phyloP scores from a whole-genome alignment of 1,140 invertebrate genomes.

The Caenorhabditis briggsae region DNA sequence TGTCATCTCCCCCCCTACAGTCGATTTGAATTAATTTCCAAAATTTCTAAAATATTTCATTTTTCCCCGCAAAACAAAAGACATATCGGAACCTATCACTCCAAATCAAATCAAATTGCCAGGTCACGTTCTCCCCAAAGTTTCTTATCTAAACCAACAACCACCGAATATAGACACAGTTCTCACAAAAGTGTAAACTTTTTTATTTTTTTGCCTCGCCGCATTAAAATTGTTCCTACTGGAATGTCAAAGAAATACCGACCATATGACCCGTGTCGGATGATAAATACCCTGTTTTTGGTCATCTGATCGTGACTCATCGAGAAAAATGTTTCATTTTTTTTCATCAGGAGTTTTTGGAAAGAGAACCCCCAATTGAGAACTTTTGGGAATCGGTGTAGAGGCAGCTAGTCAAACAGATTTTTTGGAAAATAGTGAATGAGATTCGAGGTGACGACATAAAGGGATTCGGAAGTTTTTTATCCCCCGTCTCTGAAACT shows the following conservation, averaged over 20 bases:
- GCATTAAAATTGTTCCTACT: not conserved
- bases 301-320: constrained; percentile 9
- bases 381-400: not conserved
- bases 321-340: not conserved
- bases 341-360: not conserved
- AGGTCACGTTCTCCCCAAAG: constrained; percentile 11
- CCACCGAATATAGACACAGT: not conserved
- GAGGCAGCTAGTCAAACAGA: not conserved
- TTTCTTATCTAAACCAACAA: not conserved
- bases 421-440: not conserved
- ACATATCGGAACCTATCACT: constrained; percentile 13
- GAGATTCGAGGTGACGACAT: constrained; percentile 16
- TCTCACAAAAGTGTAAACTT: constrained; percentile 25
- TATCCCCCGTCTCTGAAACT: not conserved
- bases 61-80: not conserved
- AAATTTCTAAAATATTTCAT: not conserved
- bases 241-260: constrained; percentile 53
- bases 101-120: constrained; percentile 34
- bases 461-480: not conserved
- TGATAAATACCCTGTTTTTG: constrained; percentile 34
- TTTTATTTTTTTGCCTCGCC: not conserved
- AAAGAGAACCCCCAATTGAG: not conserved
- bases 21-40: not conserved
- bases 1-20: not conserved
- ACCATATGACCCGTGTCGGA: constrained; percentile 48